Base-by-base conservation (phyloP, 2,888 invertebrate genomes). In the Hirtodrosophila histrioides region DNA sequence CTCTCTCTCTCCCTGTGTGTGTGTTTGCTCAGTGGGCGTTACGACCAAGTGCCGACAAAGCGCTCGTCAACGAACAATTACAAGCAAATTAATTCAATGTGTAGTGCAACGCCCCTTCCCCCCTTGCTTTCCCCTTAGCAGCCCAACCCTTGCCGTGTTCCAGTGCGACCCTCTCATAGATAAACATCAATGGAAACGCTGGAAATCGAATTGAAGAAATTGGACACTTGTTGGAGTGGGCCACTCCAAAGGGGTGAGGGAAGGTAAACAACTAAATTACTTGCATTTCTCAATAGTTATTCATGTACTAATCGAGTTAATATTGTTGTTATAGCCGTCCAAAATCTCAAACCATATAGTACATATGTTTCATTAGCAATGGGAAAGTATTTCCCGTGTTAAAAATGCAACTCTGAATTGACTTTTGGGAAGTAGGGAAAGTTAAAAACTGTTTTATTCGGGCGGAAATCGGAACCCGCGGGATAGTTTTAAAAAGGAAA, bases 21-120 rank as follows among this genome's bases (percentile, higher is more conserved):
- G 23, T 65, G 44, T 69, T 53, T 69, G 43, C 45, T 39, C 39
- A 53, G 83, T 69, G 73, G 72, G 68, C 68, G 78, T 67, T 71
- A 50, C 64, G 64, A 49, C 36, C 69, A 58, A 64, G 67, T 76
- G 86, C 81, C 81, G 85, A 84, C 81, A 81, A 86, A 81, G 81
- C 77, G 87, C 87, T 84, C 75, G 85, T 82, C 87, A 84, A 84
- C 69, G 72, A 69, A 86, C 87, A 82, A 86, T 86, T 86, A 82
- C 81, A 82, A 84, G 78, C 78, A 75, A 82, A 86, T 85, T 82
- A 82, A 82, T 86, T 82, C 70, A 86, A 78, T 67, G 83, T 72
- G 60, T 65, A 40, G 51, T 40, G 51, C 53, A 31, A 24, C 27
- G 27, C 31, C 17, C 45, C 27, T 9, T 31, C 5, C 31, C 11